Conservation (phyloP, 2,888 invertebrate genomes). For the Eumacrocentrus americanus region DNA sequence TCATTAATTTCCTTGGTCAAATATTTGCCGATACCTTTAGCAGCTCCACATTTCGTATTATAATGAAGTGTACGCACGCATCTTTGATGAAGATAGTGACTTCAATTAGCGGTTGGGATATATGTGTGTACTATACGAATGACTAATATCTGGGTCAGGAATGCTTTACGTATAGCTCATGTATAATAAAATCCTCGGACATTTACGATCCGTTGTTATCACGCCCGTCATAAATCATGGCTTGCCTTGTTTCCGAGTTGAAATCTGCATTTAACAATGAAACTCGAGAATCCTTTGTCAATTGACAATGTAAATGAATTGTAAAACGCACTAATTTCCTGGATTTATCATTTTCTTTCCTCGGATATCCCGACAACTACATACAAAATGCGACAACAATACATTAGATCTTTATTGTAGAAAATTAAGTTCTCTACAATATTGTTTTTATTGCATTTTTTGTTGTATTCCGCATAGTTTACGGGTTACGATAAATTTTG, state of each 20-base stretch:
- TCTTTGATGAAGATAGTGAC: too few species aligned
- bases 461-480: too few species aligned
- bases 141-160: slow-evolving; percentile 6
- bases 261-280: background rate
- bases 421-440: too few species aligned
- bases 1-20: background rate
- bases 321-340: background rate
- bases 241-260: background rate
- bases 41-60: too few species aligned
- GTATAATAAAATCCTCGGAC: background rate
- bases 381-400: too few species aligned
- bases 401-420: too few species aligned
- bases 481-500: too few species aligned
- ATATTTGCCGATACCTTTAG: slow-evolving; percentile 1
- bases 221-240: background rate
- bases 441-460: too few species aligned
- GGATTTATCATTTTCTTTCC: background rate
- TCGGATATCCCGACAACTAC: too few species aligned
- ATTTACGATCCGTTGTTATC: background rate
- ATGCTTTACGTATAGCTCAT: background rate
- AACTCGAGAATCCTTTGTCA: background rate
- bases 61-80: background rate
- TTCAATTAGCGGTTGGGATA: too few species aligned
- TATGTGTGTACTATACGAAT: background rate
- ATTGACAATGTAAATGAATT: background rate